phyloP scores from a whole-genome alignment of 1,140 invertebrate genomes.

The Micrasema longulum region DNA sequence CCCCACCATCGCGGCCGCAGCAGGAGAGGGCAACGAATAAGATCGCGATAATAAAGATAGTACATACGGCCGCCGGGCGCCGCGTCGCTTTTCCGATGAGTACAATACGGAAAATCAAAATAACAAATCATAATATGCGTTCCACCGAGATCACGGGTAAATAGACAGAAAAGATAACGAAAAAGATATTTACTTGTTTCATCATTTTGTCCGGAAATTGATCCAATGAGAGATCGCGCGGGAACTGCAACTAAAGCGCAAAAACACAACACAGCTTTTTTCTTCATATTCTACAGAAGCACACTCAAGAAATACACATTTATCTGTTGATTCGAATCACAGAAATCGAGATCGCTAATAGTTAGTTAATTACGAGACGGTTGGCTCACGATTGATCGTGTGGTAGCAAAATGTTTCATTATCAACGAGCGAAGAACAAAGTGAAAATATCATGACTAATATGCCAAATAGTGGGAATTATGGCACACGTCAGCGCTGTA shows the following conservation, averaged over 20 bases:
- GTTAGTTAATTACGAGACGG: not conserved
- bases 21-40: constrained; percentile 13
- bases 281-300: constrained; percentile 43
- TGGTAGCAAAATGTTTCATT: constrained; percentile 6
- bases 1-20: constrained; percentile 10
- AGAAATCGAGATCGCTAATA: not conserved
- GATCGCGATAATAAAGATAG: too few relatives aligned
- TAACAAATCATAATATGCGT: not conserved
- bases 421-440: constrained; percentile 36
- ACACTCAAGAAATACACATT: not conserved
- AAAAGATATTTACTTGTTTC: constrained; percentile 40
- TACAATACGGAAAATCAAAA: not conserved
- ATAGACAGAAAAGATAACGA: too few relatives aligned
- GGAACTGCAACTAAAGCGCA: constrained; percentile 45
- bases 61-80: not conserved
- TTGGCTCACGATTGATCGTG: constrained; percentile 17
- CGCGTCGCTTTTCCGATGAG: not conserved
- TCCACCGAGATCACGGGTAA: not conserved
- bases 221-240: constrained; percentile 36
- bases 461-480: constrained; percentile 30
- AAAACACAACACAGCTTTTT: constrained; percentile 49
- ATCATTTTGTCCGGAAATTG: constrained; percentile 38
- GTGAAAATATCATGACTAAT: constrained; percentile 48
- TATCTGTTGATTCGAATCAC: not conserved
- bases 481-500: constrained; percentile 34